Base-by-base conservation (phyloP, 2,888 invertebrate genomes). In the Trissolcus japonicus region DNA sequence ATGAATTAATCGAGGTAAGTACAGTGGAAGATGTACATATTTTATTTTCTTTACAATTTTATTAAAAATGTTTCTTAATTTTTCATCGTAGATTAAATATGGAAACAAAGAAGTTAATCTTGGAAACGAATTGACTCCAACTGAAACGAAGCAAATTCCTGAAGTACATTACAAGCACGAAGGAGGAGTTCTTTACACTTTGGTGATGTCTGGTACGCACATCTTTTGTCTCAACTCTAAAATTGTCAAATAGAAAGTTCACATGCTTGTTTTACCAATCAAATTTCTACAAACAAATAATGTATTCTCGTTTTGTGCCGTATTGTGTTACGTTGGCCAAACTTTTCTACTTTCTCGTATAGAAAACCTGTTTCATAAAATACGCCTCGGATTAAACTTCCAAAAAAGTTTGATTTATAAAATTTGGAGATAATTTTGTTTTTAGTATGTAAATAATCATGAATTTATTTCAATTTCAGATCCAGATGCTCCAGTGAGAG, bases 131-230 rank as follows among this genome's bases (percentile, higher is more conserved):
- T 57, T 89, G 11, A 84, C 86, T 7, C 88, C 89, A 7, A 86
- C 84, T 7, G 82, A 85, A 56, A 83, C 87, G 4, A 86, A 86
- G 48, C 51, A 83, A 17, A 82, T 88, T 66, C 89, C 89, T 1
- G 86, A 88, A 61, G 82, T 89, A 35, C 88, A 87, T 78, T 89
- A 86, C 65, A 86, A 88, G 65, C 87, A 89, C 66, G 88, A 88
- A 21, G 89, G 89, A 14, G 89, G 89, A 65, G 82, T 88, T 56
- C 84, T 89, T n/a, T 89, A 89, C 63, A 89, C 89, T 13, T 82
- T 89, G 3, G 84, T 86, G 16, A 79, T 89, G 81, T 86, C 88
- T 71, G 88, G 89, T 89, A 80, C 1, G 2, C 1, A 35, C 9
- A 6, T 4, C 7, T 9, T 35, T 35, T 35, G 7, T 35, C 9